Evolutionary conservation across 2,888 invertebrate genomes (phyloP).

Genomic region (Phalera bucephala): DNA sequence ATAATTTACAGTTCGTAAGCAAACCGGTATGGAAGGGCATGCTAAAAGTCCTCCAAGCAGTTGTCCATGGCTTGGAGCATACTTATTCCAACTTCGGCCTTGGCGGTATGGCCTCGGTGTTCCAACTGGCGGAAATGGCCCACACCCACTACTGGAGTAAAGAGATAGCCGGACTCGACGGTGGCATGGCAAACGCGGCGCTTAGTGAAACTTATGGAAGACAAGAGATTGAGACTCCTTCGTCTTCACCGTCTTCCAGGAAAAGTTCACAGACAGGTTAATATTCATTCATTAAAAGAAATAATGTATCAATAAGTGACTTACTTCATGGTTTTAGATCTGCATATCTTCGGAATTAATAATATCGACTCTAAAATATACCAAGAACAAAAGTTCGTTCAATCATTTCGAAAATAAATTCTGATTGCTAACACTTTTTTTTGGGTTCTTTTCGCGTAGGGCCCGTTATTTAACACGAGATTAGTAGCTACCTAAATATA

Average conservation of each 20-base stretch:
- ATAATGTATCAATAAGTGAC: too few relatives aligned
- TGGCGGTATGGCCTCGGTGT: slow-evolving; percentile 98
- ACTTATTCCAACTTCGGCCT: slow-evolving; percentile 96
- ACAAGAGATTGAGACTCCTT: slow-evolving; percentile 60
- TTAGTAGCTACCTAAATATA: too few relatives aligned
- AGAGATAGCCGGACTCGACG: slow-evolving; percentile 85
- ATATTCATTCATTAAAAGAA: too few relatives aligned
- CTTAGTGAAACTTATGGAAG: slow-evolving; percentile 55
- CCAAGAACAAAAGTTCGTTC: too few relatives aligned
- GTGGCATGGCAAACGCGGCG: slow-evolving; percentile 71
- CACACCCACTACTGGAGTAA: slow-evolving; percentile 99
- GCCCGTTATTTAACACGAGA: too few relatives aligned
- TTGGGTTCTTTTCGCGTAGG: too few relatives aligned
- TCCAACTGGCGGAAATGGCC: slow-evolving; percentile 98
- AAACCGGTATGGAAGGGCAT: slow-evolving; percentile 98
- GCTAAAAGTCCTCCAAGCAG: slow-evolving; percentile 94
- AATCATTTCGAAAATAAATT: too few relatives aligned
- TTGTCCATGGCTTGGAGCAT: slow-evolving; percentile 94
- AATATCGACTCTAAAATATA: too few relatives aligned
- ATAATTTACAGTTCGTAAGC: slow-evolving; percentile 90
- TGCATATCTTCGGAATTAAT: too few relatives aligned
- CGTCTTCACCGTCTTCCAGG: slow-evolving; percentile 82
- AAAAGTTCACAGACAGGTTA: slow-evolving; percentile 87
- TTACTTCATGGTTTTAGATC: too few relatives aligned
- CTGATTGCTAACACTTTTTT: too few relatives aligned